Evolutionary conservation across 2,888 invertebrate genomes (phyloP).

Genomic region (Drosophila infuscata): DNA sequence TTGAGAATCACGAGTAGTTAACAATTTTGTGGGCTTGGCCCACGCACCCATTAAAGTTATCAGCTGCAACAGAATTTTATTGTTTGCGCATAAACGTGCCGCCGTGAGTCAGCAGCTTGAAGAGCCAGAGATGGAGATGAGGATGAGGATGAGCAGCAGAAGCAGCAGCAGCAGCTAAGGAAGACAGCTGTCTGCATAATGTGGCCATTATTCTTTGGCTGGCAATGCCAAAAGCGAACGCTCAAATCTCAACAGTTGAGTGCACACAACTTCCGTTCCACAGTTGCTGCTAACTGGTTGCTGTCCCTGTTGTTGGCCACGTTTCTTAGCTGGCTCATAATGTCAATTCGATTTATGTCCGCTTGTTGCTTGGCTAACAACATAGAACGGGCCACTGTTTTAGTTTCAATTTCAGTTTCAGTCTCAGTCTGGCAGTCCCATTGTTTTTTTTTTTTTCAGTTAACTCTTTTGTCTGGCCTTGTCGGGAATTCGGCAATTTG

Average conservation of each 20-base stretch:
- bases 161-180: conserved; percentile 1
- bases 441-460: not conserved
- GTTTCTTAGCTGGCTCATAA: conserved; percentile 75
- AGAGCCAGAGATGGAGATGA: not conserved
- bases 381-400: conserved; percentile 25
- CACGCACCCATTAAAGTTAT: conserved; percentile 13
- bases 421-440: conserved; percentile 23
- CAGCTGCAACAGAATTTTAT: conserved; percentile 7
- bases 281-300: conserved; percentile 31
- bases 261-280: conserved; percentile 80
- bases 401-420: conserved; percentile 23
- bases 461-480: conserved; percentile 51
- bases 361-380: conserved; percentile 44
- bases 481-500: conserved; percentile 73
- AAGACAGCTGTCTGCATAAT: conserved; percentile 31
- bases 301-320: conserved; percentile 19
- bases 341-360: conserved; percentile 80
- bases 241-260: conserved; percentile 69
- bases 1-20: conserved; percentile 3
- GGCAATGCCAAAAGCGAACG: conserved; percentile 37
- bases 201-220: conserved; percentile 65
- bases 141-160: not conserved
- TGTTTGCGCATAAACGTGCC: conserved; percentile 55
- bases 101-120: conserved; percentile 34
- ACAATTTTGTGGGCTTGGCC: conserved; percentile 23